Conservation (phyloP, 2,797 vertebrate species). For the Clarias fuscus region DNA sequence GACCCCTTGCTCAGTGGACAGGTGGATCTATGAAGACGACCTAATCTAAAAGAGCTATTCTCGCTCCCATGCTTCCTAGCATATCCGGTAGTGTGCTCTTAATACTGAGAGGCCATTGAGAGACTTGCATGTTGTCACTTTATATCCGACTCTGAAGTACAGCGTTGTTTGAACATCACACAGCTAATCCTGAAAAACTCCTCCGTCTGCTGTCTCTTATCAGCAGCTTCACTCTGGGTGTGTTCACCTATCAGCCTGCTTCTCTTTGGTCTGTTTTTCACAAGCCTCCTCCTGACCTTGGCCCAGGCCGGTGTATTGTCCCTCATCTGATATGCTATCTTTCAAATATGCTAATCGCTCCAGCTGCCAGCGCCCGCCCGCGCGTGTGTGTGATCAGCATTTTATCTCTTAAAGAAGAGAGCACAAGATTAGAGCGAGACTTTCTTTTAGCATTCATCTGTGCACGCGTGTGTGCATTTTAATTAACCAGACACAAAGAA, state of each 20-base stretch:
- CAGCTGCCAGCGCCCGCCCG: constrained; percentile 49
- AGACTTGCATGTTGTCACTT: constrained; percentile 31
- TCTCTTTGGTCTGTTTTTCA: constrained; percentile 69
- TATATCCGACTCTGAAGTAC: constrained; percentile 39
- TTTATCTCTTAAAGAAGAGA: constrained; percentile 73
- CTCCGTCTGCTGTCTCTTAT: constrained; percentile 47
- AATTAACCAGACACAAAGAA: constrained; percentile 45
- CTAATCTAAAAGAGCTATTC: neutral
- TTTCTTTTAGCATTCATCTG: constrained; percentile 53
- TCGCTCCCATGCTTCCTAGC: neutral
- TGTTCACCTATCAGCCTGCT: constrained; percentile 40
- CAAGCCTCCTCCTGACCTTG: constrained; percentile 79
- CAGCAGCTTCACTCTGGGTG: constrained; percentile 24
- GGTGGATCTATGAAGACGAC: too few species aligned
- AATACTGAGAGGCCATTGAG: constrained; percentile 25
- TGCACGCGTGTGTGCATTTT: constrained; percentile 44
- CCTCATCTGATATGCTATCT: constrained; percentile 81
- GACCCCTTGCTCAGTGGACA: neutral
- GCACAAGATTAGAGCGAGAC: constrained; percentile 68
- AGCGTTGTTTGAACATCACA: constrained; percentile 45
- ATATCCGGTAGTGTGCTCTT: neutral
- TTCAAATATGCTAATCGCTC: constrained; percentile 78
- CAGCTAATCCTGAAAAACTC: constrained; percentile 51
- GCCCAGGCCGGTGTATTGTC: constrained; percentile 72
- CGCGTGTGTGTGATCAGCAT: constrained; percentile 68